Base-by-base conservation (phyloP, 2,797 vertebrate genomes). In the Hyperoplus immaculatus region DNA sequence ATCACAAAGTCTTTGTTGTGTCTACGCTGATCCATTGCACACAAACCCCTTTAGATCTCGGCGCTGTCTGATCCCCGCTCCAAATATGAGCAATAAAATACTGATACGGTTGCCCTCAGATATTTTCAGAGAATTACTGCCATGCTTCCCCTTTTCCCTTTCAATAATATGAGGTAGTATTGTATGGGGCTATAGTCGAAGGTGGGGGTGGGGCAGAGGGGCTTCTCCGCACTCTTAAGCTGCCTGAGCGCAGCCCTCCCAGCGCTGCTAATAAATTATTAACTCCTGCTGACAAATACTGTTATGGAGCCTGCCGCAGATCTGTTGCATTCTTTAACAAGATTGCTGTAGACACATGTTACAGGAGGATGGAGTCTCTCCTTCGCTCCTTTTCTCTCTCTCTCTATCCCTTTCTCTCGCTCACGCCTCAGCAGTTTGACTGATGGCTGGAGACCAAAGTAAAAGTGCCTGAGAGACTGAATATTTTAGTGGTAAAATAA, bases 271-370 rank as follows among this genome's bases (percentile, higher is more conserved):
- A 95, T 96, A 94, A 96, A 96, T 96, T 95, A 96, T 96, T 96
- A 96, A 96, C 94, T 95, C 91, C 90, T 94, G 93, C 95, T 96
- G 95, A 96, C 95, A 95, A 96, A 95, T 95, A 95, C 93, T 94
- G 94, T 95, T 95, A 96, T 93, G 92, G 95, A 94, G 93, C 93
- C 90, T 81, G 90, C 94, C 82, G 88, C 93, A 94, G 95, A 95
- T 95, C 94, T 95, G 94, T 94, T 95, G 95, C 96, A 96, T 97
- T 97, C 97, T 95, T 97, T 97, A 98, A 97, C 96, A 97, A 97
- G 96, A 98, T 97, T 97, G 96, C 97, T 97, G 96, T 96, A 96
- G 97, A 98, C 97, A 97, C 96, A 97, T 97, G 97, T 97, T 97
- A 97, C 95, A 95, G 82, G 95, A 96, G 96, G 96, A 96, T 95